Base-by-base conservation (phyloP, 2,797 vertebrate genomes). In the Liasis olivaceus region DNA sequence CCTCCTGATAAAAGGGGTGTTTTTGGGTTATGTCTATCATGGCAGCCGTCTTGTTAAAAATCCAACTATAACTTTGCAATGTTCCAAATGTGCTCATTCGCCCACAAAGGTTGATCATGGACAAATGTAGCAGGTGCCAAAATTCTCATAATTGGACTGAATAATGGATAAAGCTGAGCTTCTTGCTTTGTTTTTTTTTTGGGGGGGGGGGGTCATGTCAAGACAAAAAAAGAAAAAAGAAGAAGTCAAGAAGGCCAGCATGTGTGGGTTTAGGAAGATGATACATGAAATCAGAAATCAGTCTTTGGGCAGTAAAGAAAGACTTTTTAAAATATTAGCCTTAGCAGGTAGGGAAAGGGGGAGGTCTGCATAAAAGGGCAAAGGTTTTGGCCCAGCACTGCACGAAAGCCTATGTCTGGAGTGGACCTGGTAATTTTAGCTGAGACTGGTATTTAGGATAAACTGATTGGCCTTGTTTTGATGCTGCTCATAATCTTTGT, bases 401-500 rank as follows among this genome's bases (percentile, higher is more conserved):
- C 3, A 12, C 0, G 15, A 20, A 3, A 28, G 26, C 36, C 22
- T 60, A 1, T 14, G 36, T 81, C 20, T 60, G 47, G 72, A 81
- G 17, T 47, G 56, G 58, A 84, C 47, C 12, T 90, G n/a, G 31
- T 31, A 59, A 59, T 13, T 56, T 0, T 59, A 60, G 24, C 69
- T 47, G 31, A 36, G 36, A 72, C 5, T 90, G 31, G 56, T 58
- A 47, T 20, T 88, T 58, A 20, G 66, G n/a, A 20, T 59, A 31
- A 77, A 59, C 20, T 84, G 22, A 31, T 36, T 12, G 20, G 11
- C 88, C 4, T 87, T 6, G 92, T 47, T 94, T 54, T 42, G 69
- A 88, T 91, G 88, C 36, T 56, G 42, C 3, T n/a, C 17, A 15
- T 22, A 60, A 51, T 22, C 26, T 94, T 47, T 89, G 66, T 93